Conservation (phyloP, 2,113 vertebrate genomes). For the Shinisaurus crocodilurus region DNA sequence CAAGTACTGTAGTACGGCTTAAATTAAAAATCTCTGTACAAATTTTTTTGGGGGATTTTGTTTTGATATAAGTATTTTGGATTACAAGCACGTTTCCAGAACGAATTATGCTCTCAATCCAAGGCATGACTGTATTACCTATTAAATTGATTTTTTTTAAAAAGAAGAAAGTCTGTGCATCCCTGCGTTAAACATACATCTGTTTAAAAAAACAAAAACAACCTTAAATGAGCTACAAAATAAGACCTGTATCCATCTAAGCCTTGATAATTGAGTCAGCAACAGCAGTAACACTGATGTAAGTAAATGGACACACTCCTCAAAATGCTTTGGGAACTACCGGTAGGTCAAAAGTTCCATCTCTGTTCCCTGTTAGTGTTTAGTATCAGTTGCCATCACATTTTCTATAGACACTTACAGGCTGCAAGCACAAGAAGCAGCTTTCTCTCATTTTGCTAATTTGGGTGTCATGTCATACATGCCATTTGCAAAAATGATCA, state of each 20-base stretch:
- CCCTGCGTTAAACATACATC: neutral
- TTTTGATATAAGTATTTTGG: too few species aligned
- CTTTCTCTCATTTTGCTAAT: neutral
- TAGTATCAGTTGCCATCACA: neutral
- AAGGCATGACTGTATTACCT: too few species aligned
- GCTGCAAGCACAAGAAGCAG: neutral
- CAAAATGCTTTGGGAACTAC: neutral
- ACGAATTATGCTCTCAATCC: too few species aligned
- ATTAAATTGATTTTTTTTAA: neutral
- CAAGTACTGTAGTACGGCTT: too few species aligned
- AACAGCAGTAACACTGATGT: neutral
- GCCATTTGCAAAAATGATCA: neutral
- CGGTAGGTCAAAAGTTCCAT: neutral
- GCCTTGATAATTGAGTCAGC: neutral
- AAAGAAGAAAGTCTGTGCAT: too few species aligned
- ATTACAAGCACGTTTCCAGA: too few species aligned
- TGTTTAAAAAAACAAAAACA: neutral
- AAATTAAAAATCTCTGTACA: too few species aligned
- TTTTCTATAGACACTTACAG: neutral
- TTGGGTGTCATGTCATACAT: neutral
- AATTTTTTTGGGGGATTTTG: too few species aligned
- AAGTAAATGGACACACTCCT: neutral
- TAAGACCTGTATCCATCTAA: neutral
- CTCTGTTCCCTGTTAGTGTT: neutral
- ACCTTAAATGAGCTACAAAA: neutral